Evolutionary conservation across 2,888 invertebrate genomes (phyloP).

Genomic region (Spisula solida): DNA sequence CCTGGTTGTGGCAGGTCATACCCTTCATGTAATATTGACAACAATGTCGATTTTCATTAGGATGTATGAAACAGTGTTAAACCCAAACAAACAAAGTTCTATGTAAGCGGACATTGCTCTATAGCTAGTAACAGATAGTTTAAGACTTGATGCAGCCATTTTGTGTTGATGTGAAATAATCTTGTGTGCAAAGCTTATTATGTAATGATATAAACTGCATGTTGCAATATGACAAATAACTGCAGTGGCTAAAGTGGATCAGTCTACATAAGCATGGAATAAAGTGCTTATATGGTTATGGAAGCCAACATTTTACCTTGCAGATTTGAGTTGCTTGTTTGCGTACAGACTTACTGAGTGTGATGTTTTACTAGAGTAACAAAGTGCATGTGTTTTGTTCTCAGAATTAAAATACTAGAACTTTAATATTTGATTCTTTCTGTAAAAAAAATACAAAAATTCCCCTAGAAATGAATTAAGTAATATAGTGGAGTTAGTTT

Average conservation of each 20-base stretch:
- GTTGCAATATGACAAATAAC: background rate
- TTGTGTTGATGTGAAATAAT: slow-evolving; percentile 14
- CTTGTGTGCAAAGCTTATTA: background rate
- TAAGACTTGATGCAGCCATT: slow-evolving; percentile 1
- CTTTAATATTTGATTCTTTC: background rate
- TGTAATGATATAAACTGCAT: background rate
- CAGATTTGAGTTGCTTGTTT: no score
- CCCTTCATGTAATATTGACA: no score
- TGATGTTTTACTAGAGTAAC: background rate
- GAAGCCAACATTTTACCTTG: no score
- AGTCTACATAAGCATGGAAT: background rate
- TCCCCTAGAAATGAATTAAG: no score
- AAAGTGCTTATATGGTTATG: no score
- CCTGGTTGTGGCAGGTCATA: no score
- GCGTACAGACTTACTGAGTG: background rate
- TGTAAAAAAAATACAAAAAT: background rate
- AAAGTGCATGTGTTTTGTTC: background rate
- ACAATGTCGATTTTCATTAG: no score
- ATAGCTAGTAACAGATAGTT: background rate
- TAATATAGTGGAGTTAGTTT: no score
- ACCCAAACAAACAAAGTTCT: no score
- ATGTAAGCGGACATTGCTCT: background rate
- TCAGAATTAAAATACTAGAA: background rate
- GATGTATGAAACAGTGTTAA: no score
- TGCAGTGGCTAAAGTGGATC: background rate